Evolutionary conservation across 2,888 invertebrate genomes (phyloP).

Genomic region (Athalia cordata): DNA sequence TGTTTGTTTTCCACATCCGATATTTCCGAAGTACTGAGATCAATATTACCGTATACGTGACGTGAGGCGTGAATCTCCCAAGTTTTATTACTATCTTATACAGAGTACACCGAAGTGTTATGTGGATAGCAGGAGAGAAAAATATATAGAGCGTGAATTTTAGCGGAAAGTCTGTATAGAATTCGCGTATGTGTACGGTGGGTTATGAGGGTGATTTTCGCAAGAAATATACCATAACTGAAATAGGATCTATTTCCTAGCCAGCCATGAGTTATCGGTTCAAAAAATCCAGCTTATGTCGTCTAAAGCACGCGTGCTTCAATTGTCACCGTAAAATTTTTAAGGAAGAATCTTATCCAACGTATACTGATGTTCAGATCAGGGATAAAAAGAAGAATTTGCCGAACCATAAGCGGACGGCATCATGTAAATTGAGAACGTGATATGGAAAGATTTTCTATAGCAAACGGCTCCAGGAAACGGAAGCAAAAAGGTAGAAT

Average conservation of each 20-base stretch:
- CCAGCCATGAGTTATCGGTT: too few relatives aligned
- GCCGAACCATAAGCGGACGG: constrained; percentile 20
- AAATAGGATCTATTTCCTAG: too few relatives aligned
- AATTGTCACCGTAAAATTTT: constrained; percentile 10
- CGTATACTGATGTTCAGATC: too few relatives aligned
- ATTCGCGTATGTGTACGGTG: too few relatives aligned
- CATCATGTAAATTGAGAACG: constrained; percentile 16
- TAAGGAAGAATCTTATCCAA: neutral
- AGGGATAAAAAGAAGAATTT: constrained; percentile 1
- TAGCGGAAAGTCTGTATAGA: too few relatives aligned
- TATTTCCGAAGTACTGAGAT: neutral
- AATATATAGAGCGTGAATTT: neutral
- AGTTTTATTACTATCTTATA: constrained; percentile 14
- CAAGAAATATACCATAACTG: too few relatives aligned
- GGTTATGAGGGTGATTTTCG: too few relatives aligned
- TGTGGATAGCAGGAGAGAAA: neutral
- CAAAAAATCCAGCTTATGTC: neutral
- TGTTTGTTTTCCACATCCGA: too few relatives aligned
- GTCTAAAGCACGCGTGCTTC: constrained; percentile 5
- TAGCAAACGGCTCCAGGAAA: neutral
- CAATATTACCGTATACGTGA: constrained; percentile 25
- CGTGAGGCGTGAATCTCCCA: constrained; percentile 14
- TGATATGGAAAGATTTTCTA: constrained; percentile 12
- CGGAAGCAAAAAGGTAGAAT: constrained; percentile 16
- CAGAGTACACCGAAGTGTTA: constrained; percentile 10